phyloP scores from a whole-genome alignment of 1,140 invertebrate genomes.

The Pseudobourletiella spinata region DNA sequence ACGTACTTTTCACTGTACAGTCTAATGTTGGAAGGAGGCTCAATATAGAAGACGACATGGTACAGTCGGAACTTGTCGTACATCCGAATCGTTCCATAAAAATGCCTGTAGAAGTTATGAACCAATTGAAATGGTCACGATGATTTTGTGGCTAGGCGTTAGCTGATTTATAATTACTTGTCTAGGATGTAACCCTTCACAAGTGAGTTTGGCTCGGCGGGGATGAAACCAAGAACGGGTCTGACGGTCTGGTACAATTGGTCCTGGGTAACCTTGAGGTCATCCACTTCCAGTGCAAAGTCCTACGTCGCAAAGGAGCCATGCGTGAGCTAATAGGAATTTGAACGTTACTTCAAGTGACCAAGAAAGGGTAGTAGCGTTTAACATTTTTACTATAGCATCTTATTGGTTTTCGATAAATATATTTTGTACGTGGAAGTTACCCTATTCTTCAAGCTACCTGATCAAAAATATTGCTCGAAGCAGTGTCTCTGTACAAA shows the following conservation, averaged over 20 bases:
- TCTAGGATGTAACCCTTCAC: conserved; percentile 12
- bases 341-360: too few species aligned
- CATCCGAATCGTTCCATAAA: conserved; percentile 23
- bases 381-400: too few species aligned
- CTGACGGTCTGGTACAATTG: conserved; percentile 1
- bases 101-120: conserved; percentile 9
- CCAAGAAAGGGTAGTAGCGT: too few species aligned
- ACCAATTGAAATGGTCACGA: neutral
- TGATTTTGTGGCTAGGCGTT: neutral
- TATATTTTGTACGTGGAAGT: too few species aligned
- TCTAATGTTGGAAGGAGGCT: conserved; percentile 7
- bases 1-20: conserved; percentile 2
- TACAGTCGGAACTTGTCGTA: conserved; percentile 8
- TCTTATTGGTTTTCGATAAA: too few species aligned
- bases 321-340: too few species aligned
- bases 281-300: neutral
- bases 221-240: conserved; percentile 5
- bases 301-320: too few species aligned
- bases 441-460: too few species aligned
- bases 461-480: neutral
- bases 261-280: neutral
- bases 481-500: conserved; percentile 1
- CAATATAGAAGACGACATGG: conserved; percentile 21
- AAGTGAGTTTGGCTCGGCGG: neutral
- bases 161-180: conserved; percentile 2